Percentiles rank a stretch among this genome's conserved stretches.
phyloP scores from a whole-genome alignment of 1,140 invertebrate genomes.

The Procambarus virginalis region DNA sequence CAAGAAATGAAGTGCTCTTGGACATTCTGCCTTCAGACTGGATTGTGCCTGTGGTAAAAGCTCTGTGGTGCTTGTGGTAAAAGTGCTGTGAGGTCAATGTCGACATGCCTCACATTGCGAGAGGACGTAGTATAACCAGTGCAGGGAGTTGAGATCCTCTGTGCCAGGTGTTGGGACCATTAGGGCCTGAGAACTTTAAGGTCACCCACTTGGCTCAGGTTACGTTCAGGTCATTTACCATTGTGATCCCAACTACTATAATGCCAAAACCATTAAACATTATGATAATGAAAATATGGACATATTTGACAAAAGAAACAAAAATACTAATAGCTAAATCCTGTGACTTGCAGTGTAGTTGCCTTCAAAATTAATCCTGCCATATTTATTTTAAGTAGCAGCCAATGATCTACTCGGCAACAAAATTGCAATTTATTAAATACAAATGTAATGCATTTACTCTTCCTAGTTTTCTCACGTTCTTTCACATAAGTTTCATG shows the following conservation, averaged over 20 bases:
- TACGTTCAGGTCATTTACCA: not conserved
- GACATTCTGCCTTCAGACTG: not conserved
- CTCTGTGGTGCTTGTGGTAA: not conserved
- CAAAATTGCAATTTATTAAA: not conserved
- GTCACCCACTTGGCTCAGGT: conserved; percentile 34
- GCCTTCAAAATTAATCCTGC: conserved; percentile 9
- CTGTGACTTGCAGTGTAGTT: not conserved
- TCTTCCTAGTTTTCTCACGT: not conserved
- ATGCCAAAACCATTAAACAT: not conserved
- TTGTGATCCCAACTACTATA: conserved; percentile 2
- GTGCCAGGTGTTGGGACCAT: conserved; percentile 35
- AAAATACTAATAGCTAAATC: not conserved
- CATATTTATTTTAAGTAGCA: not conserved
- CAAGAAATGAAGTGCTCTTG: conserved; percentile 35
- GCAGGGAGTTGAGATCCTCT: conserved; percentile 48
- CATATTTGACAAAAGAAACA: not conserved
- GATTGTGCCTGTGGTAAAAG: not conserved
- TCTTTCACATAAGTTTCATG: not conserved
- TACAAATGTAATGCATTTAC: not conserved
- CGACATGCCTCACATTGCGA: not conserved
- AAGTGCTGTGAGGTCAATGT: conserved; percentile 5
- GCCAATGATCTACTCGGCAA: not conserved
- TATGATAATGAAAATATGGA: not conserved
- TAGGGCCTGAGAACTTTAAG: conserved; percentile 16
- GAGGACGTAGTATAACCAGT: conserved; percentile 48